Evolutionary conservation across 2,113 vertebrate genomes (phyloP).

Genomic region (Meleagris gallopavo): DNA sequence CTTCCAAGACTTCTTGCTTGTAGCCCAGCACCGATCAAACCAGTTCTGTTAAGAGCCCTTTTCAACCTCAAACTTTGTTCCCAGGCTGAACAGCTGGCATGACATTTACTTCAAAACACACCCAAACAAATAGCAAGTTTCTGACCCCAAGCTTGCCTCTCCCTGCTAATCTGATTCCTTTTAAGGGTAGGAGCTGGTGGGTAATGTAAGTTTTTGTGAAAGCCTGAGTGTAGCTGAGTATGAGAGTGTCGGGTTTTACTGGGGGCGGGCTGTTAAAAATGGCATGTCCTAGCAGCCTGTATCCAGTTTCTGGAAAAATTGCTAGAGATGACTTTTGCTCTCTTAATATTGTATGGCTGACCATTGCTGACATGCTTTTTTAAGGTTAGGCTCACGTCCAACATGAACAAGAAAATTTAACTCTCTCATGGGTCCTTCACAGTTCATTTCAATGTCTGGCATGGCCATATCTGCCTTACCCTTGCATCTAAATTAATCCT

Average conservation of each 20-base stretch:
- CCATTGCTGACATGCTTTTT: neutral
- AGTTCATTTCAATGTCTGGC: neutral
- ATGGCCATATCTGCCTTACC: neutral
- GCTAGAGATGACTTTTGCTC: neutral
- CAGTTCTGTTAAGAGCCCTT: conserved; percentile 38
- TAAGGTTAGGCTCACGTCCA: neutral
- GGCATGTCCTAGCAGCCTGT: neutral
- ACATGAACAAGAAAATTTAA: neutral
- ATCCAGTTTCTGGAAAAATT: conserved; percentile 24
- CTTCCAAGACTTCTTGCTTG: conserved; percentile 17
- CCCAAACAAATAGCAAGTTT: conserved; percentile 57
- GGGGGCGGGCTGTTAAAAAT: neutral
- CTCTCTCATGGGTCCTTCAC: neutral
- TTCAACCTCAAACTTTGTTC: conserved; percentile 56
- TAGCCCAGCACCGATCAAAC: conserved; percentile 41
- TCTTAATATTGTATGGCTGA: neutral
- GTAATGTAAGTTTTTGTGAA: conserved; percentile 33
- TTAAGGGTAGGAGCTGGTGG: conserved; percentile 71
- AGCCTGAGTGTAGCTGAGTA: neutral
- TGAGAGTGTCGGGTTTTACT: neutral
- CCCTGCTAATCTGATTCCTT: conserved; percentile 73
- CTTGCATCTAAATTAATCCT: neutral
- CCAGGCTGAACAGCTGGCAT: conserved; percentile 48
- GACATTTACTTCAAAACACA: conserved; percentile 31
- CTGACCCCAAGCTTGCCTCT: conserved; percentile 45